Base-by-base conservation (phyloP, 2,113 vertebrate genomes). In the Nycticebus coucang region DNA sequence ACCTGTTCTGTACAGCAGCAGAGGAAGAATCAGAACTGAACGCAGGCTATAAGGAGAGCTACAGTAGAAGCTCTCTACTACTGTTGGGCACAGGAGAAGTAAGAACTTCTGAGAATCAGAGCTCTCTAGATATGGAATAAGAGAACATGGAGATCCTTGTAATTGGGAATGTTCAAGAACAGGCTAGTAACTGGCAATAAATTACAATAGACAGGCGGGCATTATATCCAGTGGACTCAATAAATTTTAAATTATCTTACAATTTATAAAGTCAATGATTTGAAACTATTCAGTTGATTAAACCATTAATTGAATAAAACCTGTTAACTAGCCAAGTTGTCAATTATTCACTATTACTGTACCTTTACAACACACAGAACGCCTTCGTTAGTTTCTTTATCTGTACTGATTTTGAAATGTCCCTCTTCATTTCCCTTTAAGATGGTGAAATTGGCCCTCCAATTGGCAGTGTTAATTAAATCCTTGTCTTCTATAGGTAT, bases 341-440 rank as follows among this genome's bases (percentile, higher is more conserved):
- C 74, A 79, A 17, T 24, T 75, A 66, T 81, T 53, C 19, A 1
- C 77, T 72, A 18, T 64, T 64, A 89, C 68, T 96, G 95, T 98
- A 99, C 99, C 99, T 99, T 99, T 24, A 98, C 35, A 87, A 99
- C 96, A 87, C 97, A 98, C 3, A 99, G 93, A 87, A 99, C 89
- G 10, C 99, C 99, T 37, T 99, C 99, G 7, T 99, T 99, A 53
- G 99, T 99, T n/a, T 93, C 90, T 82, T 97, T 98, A 86, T 99
- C 99, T 19, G 98, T 99, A 11, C 95, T 98, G 30, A 99, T 99
- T 97, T 98, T 98, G 96, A 99, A 99, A 93, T 98, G 87, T 21
- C 96, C 98, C 9, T 98, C 98, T 71, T 99, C 99, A 82, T 99
- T 99, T 97, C 99, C 99, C 93, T 98, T 98, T 71, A 97, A 98